These are phyloP conservation scores for Gerris lacustris DNA, from an alignment of 2,888 invertebrate species.

Conservation along the genomic window DNA sequence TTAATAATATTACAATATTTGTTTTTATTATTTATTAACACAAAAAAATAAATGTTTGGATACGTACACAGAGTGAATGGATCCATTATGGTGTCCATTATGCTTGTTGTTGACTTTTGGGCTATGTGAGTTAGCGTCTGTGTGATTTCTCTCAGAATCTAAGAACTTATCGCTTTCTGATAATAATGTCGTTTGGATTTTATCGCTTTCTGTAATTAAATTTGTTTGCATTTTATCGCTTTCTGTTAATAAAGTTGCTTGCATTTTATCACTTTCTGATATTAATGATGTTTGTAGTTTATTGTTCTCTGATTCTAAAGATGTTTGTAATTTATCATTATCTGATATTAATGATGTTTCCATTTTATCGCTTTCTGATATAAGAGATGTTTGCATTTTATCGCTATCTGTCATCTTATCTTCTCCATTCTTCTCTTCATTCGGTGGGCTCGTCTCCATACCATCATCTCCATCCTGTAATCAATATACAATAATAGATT, in stretches of 20 bases:
- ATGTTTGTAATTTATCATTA: slow-evolving; percentile 7
- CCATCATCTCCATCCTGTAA: slow-evolving; percentile 27
- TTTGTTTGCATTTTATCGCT: slow-evolving; percentile 20
- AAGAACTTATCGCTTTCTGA: slow-evolving; percentile 26
- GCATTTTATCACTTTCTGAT: slow-evolving; percentile 5
- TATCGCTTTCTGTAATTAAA: slow-evolving; percentile 5
- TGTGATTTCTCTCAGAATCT: slow-evolving; percentile 27
- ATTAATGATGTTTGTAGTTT: too few relatives aligned
- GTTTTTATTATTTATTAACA: too few relatives aligned
- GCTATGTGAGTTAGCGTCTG: slow-evolving; percentile 22
- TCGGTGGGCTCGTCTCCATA: slow-evolving; percentile 23
- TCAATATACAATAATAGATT: neutral
- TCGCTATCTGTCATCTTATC: slow-evolving; percentile 1
- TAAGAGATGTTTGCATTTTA: slow-evolving; percentile 1
- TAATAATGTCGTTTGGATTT: neutral
- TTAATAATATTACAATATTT: too few relatives aligned
- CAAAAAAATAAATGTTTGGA: neutral
- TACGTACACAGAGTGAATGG: slow-evolving; percentile 28
- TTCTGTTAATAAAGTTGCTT: slow-evolving; percentile 16
- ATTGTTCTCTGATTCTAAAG: slow-evolving; percentile 7
- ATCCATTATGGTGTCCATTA: slow-evolving; percentile 29
- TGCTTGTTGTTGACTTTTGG: slow-evolving; percentile 25
- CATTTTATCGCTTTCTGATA: slow-evolving; percentile 20
- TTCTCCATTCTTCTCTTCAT: slow-evolving; percentile 23
- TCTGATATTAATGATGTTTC: neutral